These are phyloP conservation scores for Pomacea maculata DNA, from an alignment of 1,140 invertebrate species.

Conservation along the genomic window DNA sequence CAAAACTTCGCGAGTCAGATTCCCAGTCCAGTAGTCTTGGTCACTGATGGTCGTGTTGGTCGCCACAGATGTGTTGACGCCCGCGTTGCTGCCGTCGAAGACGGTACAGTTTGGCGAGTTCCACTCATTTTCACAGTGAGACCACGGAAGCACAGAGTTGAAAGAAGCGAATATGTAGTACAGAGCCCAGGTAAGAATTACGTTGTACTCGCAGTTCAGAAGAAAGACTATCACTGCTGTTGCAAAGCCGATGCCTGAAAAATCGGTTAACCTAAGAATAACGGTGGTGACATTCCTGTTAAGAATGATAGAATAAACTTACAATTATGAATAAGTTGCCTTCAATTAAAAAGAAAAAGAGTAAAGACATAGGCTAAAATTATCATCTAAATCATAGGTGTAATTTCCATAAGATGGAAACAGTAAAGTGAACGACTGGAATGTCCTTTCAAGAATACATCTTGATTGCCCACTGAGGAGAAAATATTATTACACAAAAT, in stretches of 20 bases:
- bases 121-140: slow-evolving; percentile 64
- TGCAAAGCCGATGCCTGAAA: slow-evolving; percentile 59
- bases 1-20: slow-evolving; percentile 10
- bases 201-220: slow-evolving; percentile 63
- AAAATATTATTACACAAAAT: too few species aligned
- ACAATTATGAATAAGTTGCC: too few species aligned
- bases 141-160: slow-evolving; percentile 63
- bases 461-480: too few species aligned
- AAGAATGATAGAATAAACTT: too few species aligned
- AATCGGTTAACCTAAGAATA: not conserved
- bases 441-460: too few species aligned
- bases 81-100: slow-evolving; percentile 8
- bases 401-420: too few species aligned
- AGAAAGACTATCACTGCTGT: slow-evolving; percentile 56
- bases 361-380: too few species aligned
- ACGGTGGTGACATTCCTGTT: too few species aligned
- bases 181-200: slow-evolving; percentile 62
- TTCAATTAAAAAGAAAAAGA: too few species aligned
- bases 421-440: too few species aligned
- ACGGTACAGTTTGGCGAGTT: slow-evolving; percentile 58
- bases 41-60: slow-evolving; percentile 6
- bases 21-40: not conserved
- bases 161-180: slow-evolving; percentile 65
- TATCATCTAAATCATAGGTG: too few species aligned
- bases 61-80: not conserved